Base-by-base conservation (phyloP, 2,113 vertebrate species). In the Gymnorhina tibicen region DNA sequence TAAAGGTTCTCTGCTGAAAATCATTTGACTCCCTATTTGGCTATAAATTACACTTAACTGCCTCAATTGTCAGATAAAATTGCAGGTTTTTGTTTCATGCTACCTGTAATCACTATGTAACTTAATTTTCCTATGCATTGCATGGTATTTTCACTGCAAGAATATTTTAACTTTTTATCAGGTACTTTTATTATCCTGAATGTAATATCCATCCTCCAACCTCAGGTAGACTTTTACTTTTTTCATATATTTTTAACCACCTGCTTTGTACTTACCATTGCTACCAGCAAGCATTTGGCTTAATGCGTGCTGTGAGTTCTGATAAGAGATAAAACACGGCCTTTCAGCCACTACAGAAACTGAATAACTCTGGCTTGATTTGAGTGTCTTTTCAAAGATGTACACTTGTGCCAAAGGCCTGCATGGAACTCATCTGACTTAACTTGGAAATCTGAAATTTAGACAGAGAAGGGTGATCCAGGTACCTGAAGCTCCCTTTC, bases 1-100 rank as follows among this genome's bases (percentile, higher is more conserved):
- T 87, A 37, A 64, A 86, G 39, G 16, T 68, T 91, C 53, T 49
- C 91, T 82, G 39, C 60, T 3, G 7, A 92, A 97, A 93, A 55
- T 76, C 27, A 73, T 76, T 87, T 82, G 69, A 62, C 64, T 94
- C 23, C n/a, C 37, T 95, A 18, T 90, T 87, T 95, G 66, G 42
- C 52, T 94, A 82, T 85, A 94, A 93, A 93, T 95, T 89, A 79
- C 49, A 62, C 27, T 72, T 79, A 85, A 73, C 26, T 47, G 30
- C 50, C 42, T 66, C 46, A 64, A 58, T 24, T 73, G 58, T 59
- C 77, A 92, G 62, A 72, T 50, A 66, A 91, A 94, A 93, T 72
- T n/a, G 19, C 78, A 79, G 33, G 49, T 89, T 93, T 84, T 75
- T 8, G 26, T 56, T 89, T 74, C 55, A n/a, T 69, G 21, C 39